A percentile compares a stretch with the other conserved stretches of the same genome.
Conservation (phyloP, 2,113 vertebrate species). For the Caretta caretta region DNA sequence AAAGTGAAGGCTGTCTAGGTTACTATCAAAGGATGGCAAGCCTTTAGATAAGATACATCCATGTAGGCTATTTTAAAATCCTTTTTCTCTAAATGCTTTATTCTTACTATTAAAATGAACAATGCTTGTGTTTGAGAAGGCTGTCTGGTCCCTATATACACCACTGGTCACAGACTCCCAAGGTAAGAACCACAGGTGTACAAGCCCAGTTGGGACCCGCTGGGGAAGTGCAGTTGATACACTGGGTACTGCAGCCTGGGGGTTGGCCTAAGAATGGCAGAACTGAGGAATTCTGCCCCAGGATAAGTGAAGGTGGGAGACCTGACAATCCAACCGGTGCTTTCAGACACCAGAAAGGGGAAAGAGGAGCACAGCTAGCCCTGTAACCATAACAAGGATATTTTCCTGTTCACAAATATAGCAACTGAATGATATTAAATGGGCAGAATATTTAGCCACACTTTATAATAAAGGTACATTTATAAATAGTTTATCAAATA, state of each 20-base stretch:
- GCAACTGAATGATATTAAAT: background rate
- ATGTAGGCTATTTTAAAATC: background rate
- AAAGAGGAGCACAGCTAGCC: background rate
- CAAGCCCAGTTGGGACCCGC: background rate
- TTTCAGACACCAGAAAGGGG: background rate
- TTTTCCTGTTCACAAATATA: background rate
- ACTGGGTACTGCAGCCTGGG: background rate
- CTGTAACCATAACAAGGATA: background rate
- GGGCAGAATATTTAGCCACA: background rate
- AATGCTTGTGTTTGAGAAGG: background rate
- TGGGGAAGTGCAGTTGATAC: background rate
- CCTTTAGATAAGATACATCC: background rate
- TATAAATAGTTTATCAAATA: background rate
- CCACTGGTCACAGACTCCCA: background rate
- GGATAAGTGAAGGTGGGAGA: background rate
- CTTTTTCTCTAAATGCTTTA: background rate
- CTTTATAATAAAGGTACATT: background rate
- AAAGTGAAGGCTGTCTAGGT: background rate
- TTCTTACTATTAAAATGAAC: background rate
- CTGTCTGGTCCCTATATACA: background rate
- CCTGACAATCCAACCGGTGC: background rate
- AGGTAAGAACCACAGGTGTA: background rate
- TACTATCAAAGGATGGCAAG: background rate
- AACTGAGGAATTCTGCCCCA: background rate
- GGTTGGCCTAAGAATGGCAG: background rate